Percentiles rank a stretch among this genome's conserved stretches.
phyloP scores from a whole-genome alignment of 2,888 invertebrate genomes.

The Xestia rhomboidea region DNA sequence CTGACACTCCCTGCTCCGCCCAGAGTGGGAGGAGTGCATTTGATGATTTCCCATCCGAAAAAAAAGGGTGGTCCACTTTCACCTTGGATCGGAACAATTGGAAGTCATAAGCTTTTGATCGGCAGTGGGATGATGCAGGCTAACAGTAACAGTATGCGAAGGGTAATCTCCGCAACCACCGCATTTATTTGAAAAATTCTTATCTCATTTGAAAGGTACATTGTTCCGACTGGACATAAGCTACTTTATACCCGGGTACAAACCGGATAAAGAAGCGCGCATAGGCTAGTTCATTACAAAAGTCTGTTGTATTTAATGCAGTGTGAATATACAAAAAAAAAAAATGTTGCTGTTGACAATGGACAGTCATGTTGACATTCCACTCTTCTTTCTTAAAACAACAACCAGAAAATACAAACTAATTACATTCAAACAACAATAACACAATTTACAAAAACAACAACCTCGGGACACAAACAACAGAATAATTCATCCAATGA shows the following conservation, averaged over 20 bases:
- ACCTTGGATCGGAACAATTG: too few species aligned
- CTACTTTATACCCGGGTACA: neutral
- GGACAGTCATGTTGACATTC: neutral
- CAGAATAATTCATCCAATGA: constrained; percentile 67
- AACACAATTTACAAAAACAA: constrained; percentile 54
- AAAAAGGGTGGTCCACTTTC: too few species aligned
- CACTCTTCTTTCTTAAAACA: neutral
- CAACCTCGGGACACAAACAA: constrained; percentile 52
- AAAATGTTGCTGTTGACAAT: neutral
- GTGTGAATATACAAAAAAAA: neutral
- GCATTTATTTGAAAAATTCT: neutral
- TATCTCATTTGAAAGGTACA: neutral
- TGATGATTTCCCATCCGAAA: too few species aligned
- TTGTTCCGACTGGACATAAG: neutral
- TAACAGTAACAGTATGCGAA: too few species aligned
- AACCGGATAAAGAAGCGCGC: neutral
- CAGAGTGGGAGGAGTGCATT: too few species aligned
- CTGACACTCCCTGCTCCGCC: too few species aligned
- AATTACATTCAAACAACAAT: constrained; percentile 39
- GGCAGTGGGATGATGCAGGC: too few species aligned
- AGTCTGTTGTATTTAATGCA: neutral
- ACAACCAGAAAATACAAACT: constrained; percentile 26
- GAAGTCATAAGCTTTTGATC: too few species aligned
- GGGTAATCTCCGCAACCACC: neutral
- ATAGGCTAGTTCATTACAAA: neutral